phyloP scores from a whole-genome alignment of 2,797 vertebrate genomes.

The Spheniscus humboldti region DNA sequence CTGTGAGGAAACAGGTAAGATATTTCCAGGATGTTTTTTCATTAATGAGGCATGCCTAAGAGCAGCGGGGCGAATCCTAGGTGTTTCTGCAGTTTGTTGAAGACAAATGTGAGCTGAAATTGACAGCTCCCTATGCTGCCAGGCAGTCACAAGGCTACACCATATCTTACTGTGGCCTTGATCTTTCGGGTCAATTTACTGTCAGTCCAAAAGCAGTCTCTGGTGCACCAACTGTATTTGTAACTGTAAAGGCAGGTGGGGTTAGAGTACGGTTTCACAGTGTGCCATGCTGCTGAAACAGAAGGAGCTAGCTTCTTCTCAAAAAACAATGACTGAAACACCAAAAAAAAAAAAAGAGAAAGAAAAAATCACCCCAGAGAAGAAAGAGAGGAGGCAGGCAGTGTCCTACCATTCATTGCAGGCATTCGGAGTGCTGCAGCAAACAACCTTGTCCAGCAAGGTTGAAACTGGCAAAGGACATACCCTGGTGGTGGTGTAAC shows the following conservation, averaged over 20 bases:
- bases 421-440: not conserved
- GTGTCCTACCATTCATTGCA: not conserved
- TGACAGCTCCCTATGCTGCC: not conserved
- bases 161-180: not conserved
- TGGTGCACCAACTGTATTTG: not conserved
- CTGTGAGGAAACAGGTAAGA: not conserved
- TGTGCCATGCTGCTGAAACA: not conserved
- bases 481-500: not conserved
- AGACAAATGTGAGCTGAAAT: not conserved
- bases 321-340: not conserved
- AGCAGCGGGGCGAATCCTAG: not conserved
- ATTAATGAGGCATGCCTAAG: not conserved
- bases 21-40: not conserved
- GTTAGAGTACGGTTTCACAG: not conserved
- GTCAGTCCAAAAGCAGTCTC: not conserved
- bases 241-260: not conserved
- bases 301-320: not conserved
- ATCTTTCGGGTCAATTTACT: not conserved
- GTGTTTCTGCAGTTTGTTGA: not conserved
- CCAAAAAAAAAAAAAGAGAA: not conserved
- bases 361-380: not conserved
- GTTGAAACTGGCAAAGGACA: not conserved
- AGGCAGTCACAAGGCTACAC: not conserved
- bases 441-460: not conserved
- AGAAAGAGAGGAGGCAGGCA: not conserved